Evolutionary conservation across 2,113 vertebrate species (phyloP).

Genomic region (Meriones unguiculatus): DNA sequence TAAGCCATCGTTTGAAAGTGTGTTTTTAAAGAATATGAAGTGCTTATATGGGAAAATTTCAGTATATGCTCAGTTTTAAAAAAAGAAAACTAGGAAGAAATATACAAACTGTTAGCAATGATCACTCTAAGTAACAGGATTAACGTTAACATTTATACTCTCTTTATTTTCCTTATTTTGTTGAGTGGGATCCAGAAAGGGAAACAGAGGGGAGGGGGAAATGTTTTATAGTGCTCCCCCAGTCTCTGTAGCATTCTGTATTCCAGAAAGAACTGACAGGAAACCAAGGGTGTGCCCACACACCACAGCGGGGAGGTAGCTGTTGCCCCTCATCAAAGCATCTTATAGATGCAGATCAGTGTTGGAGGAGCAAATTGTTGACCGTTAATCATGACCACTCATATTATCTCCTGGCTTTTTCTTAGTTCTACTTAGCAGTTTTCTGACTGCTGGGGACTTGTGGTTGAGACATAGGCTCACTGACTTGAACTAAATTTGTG

Average conservation of each 20-base stretch:
- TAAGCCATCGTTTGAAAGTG: not conserved
- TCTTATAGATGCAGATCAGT: not conserved
- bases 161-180: not conserved
- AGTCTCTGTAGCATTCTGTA: not conserved
- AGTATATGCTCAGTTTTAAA: not conserved
- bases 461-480: not conserved
- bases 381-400: not conserved
- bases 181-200: not conserved
- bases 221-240: not conserved
- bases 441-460: not conserved
- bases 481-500: not conserved
- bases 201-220: not conserved
- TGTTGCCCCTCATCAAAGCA: not conserved
- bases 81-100: not conserved
- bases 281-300: not conserved
- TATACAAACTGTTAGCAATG: not conserved
- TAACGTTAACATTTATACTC: not conserved
- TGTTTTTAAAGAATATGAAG: constrained; percentile 35
- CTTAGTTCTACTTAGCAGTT: not conserved
- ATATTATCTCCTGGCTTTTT: not conserved
- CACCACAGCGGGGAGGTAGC: not conserved
- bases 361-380: not conserved
- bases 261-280: not conserved
- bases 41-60: not conserved
- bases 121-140: not conserved